phyloP scores from a whole-genome alignment of 2,113 vertebrate genomes.

The Carassius auratus region DNA sequence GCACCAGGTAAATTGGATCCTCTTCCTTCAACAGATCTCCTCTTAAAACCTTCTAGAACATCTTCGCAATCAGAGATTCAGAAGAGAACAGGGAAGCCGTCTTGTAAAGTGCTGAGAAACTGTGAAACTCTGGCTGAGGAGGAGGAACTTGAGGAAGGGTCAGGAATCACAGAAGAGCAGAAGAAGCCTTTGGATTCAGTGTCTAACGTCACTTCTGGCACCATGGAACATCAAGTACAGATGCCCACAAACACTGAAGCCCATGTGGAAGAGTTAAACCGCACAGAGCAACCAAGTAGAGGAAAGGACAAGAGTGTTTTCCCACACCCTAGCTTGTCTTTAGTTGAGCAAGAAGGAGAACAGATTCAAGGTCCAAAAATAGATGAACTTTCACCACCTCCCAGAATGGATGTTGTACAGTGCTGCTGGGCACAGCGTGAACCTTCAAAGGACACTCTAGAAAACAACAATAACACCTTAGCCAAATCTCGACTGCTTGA shows the following conservation, averaged over 20 bases:
- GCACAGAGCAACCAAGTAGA: constrained; percentile 4
- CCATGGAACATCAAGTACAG: neutral
- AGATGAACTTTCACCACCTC: constrained; percentile 36
- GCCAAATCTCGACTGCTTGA: constrained; percentile 53
- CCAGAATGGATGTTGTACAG: constrained; percentile 57
- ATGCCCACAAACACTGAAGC: no score
- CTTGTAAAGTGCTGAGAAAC: neutral
- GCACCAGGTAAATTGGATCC: neutral
- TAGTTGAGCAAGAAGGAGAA: constrained; percentile 27
- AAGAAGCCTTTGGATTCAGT: neutral
- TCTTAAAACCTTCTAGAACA: constrained; percentile 17
- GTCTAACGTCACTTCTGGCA: neutral
- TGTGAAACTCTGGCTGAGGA: constrained; percentile 59
- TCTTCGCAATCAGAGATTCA: neutral
- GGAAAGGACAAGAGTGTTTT: neutral
- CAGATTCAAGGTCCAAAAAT: constrained; percentile 25
- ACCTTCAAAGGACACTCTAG: constrained; percentile 7
- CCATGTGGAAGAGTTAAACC: neutral
- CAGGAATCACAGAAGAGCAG: constrained; percentile 1
- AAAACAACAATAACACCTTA: constrained; percentile 73
- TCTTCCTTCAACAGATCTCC: neutral
- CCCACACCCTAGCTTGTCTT: neutral
- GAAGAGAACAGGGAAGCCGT: neutral
- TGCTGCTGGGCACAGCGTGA: constrained; percentile 66
- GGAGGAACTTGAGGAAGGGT: constrained; percentile 41